Base-by-base conservation (phyloP, 2,113 vertebrate genomes). In the Rhinopomastus cyanomelas region DNA sequence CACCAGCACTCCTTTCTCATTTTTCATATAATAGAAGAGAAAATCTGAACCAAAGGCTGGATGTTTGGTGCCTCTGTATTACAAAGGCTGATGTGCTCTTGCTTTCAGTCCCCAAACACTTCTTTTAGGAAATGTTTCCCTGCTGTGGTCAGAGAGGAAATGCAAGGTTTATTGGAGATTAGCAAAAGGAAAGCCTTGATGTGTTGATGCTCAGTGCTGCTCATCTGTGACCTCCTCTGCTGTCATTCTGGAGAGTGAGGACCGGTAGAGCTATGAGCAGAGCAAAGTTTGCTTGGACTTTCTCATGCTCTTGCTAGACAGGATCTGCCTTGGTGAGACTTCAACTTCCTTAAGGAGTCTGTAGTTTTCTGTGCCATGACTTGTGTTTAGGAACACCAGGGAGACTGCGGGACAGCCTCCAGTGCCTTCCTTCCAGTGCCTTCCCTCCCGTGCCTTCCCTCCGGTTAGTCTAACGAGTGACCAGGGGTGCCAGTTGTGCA, bases 11-110 rank as follows among this genome's bases (percentile, higher is more conserved):
- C 56, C 27, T 37, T 93, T 93, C 26, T 93, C 56, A 29, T 37
- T 93, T 93, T 91, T 85, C 67, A 44, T 79, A 32, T 89, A 78
- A 83, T 92, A 92, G 83, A 92, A 62, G 89, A 85, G 52, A 62
- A 88, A 78, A 87, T 61, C 34, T 78, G 67, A 92, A 94, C 66
- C 68, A 84, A 94, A 89, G 74, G 55, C 75, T 96, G 84, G 32
- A 74, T 90, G 92, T 57, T 90, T 71, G 29, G 78, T 85, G 66
- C 86, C 92, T 42, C 83, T 93, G 30, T 84, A 61, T 79, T 82
- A 27, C 68, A 83, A 84, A 86, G 85, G 59, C 76, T 77, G 52
- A 64, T 93, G 67, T 64, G 59, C 66, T 92, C 79, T 95, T 55
- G 11, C 84, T 96, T 92, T 86, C 59, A 81, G 8, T 92, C 89